Evolutionary conservation across 2,888 invertebrate species (phyloP).

Genomic region (Platycheirus rosarum): DNA sequence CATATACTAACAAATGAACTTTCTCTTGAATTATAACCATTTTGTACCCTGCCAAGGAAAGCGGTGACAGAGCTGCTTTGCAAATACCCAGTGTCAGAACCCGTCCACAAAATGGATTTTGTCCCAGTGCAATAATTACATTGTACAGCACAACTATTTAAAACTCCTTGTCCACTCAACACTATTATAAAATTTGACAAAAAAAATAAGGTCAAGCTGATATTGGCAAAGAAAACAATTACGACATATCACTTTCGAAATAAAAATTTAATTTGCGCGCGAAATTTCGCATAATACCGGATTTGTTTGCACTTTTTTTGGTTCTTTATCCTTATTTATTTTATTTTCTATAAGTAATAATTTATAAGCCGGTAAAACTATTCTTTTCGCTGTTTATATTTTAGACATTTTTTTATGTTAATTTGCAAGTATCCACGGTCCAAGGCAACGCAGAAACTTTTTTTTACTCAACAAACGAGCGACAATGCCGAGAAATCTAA

Average conservation of each 20-base stretch:
- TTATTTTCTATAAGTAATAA: no score
- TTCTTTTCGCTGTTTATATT: conserved; percentile 22
- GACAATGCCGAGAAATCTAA: conserved; percentile 33
- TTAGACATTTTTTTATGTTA: conserved; percentile 23
- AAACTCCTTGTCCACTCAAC: conserved; percentile 9
- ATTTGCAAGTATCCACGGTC: conserved; percentile 42
- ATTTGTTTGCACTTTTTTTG: conserved; percentile 16
- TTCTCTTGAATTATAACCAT: no score
- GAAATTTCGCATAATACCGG: conserved; percentile 21
- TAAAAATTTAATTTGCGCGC: conserved; percentile 46
- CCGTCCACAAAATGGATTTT: no score
- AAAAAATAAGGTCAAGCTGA: conserved; percentile 31
- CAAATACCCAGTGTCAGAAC: no score
- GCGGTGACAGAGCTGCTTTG: no score
- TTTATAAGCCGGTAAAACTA: conserved; percentile 58
- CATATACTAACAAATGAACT: no score
- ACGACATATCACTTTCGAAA: conserved; percentile 44
- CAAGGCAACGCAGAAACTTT: conserved; percentile 25
- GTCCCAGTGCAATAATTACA: no score
- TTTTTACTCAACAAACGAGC: conserved; percentile 15
- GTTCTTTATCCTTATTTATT: conserved; percentile 16
- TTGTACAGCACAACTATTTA: no score
- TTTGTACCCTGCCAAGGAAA: no score
- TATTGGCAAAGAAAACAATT: neutral
- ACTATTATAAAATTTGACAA: neutral